Evolutionary conservation across 2,797 vertebrate genomes (phyloP), one percentile per base, ranked within the genome.

Genomic region (Poeciliopsis turneri): DNA sequence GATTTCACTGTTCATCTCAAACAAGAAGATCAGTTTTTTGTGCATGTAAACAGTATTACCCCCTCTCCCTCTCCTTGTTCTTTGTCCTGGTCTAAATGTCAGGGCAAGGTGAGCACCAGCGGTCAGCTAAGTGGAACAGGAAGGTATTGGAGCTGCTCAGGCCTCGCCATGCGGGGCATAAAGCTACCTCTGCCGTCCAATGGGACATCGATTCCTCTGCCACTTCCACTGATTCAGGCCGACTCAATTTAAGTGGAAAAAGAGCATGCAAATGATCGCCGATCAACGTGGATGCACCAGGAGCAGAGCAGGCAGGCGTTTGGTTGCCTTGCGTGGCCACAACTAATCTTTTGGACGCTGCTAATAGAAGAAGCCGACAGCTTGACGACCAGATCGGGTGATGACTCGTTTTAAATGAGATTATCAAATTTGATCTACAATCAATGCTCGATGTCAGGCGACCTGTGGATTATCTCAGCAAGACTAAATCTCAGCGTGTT

Each of bases 71-170:
- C 95, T 90, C 86, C 89, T 83, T 86, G 86, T 91, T 92, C 90
- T 88, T 91, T 89, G 93, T 96, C 96, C 96, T 96, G 96, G 96
- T 96, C 95, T 90, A 59, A 80, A 96, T 95, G 25, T 95, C 84
- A 84, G 89, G 49, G 80, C 82, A 88, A 80, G 96, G 96, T 91
- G 95, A 96, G 97, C 96, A 96, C 96, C 96, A 96, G 96, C 94
- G 95, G 94, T 96, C 92, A 75, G 84, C 86, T 77, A 92, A 82
- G 82, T 87, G 89, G 95, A 94, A 92, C 94, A 78, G 83, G 84
- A 85, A 82, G 79, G 78, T 78, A 78, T 76, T 79, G 77, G 85
- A 78, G 85, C 71, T 43, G 75, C 46, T 80, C 78, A 51, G 75
- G 72, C 68, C 78, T 73, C 49, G 73, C 64, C 28, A 72, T 8